Percentiles rank a stretch among this genome's conserved stretches.
These are phyloP conservation scores for Pogonognathellus flavescens DNA, from an alignment of 1,140 invertebrate species.

Conservation along the genomic window DNA sequence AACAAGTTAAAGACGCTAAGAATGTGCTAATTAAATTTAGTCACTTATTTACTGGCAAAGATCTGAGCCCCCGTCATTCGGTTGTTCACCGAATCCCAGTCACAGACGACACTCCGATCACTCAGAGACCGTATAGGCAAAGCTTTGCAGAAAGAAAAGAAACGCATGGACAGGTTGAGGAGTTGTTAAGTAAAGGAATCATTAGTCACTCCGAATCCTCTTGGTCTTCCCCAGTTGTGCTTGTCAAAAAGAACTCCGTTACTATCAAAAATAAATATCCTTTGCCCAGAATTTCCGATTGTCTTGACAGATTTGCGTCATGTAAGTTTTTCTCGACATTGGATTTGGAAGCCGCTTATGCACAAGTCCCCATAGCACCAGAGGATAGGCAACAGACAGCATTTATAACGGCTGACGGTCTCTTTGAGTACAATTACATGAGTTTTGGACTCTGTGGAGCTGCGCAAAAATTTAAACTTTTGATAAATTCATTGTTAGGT, in stretches of 20 bases:
- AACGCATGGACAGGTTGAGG: conserved; percentile 68
- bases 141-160: conserved; percentile 66
- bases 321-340: conserved; percentile 70
- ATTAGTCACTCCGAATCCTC: conserved; percentile 69
- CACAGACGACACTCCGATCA: conserved; percentile 63
- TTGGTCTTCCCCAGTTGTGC: conserved; percentile 70
- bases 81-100: conserved; percentile 63
- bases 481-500: conserved; percentile 69
- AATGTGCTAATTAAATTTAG: no score
- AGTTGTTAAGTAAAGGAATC: conserved; percentile 68
- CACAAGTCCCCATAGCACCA: conserved; percentile 70
- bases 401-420: conserved; percentile 66
- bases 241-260: conserved; percentile 71
- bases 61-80: neutral
- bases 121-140: conserved; percentile 67
- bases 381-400: conserved; percentile 18
- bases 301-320: conserved; percentile 69
- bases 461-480: conserved; percentile 70
- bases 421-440: conserved; percentile 69
- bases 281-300: conserved; percentile 72
- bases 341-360: conserved; percentile 72
- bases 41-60: neutral
- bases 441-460: conserved; percentile 72
- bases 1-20: no score
- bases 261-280: conserved; percentile 69